A percentile compares a stretch with the other conserved stretches of the same genome.
These are phyloP conservation scores for Actenoides hombroni DNA, from an alignment of 2,113 vertebrate genomes.

Conservation along the genomic window DNA sequence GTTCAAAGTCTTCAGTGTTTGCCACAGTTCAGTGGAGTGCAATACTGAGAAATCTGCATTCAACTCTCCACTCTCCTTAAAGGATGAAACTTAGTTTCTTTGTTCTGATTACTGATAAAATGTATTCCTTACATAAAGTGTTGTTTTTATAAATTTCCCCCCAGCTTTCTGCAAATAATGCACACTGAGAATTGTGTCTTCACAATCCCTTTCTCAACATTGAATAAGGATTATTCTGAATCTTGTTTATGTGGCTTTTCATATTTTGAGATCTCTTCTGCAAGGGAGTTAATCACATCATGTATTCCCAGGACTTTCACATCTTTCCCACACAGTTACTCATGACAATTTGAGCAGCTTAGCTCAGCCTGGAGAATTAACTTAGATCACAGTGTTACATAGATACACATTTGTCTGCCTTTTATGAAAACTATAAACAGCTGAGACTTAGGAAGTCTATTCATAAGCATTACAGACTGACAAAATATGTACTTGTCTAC, in stretches of 20 bases:
- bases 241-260: not conserved
- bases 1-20: not conserved
- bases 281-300: not conserved
- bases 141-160: rapidly evolving
- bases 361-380: not conserved
- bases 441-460: not conserved
- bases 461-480: not conserved
- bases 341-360: not conserved
- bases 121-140: not conserved
- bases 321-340: not conserved
- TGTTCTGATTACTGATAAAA: not conserved
- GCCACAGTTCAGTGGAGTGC: rapidly evolving
- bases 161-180: not conserved
- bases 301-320: not conserved
- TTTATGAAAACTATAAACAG: not conserved
- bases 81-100: not conserved
- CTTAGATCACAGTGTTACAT: not conserved
- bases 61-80: not conserved
- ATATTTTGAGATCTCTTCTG: not conserved
- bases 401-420: conserved; percentile 2
- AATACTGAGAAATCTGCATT: not conserved
- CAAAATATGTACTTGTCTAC: not conserved
- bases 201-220: not conserved
- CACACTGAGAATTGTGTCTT: not conserved
- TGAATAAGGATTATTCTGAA: not conserved